Evolutionary conservation across 92 coral and sea anemone genomes (phyloP).

Genomic region (Heteractis magnifica): DNA sequence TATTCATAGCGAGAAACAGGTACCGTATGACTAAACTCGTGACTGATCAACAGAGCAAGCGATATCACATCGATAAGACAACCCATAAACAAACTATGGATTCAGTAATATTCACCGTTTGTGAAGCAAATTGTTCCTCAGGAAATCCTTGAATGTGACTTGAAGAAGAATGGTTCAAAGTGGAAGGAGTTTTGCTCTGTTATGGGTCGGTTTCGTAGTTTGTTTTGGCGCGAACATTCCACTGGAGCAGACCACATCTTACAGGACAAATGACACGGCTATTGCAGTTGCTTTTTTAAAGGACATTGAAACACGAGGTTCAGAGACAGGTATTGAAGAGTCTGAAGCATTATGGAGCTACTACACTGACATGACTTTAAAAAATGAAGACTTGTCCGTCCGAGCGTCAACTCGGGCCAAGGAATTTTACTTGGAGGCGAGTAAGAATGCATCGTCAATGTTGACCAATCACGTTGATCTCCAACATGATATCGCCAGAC

Average conservation of each 20-base stretch:
- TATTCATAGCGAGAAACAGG: neutral
- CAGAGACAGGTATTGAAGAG: conserved; percentile 42
- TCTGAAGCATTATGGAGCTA: conserved; percentile 74
- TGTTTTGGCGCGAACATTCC: neutral
- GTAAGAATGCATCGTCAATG: conserved; percentile 74
- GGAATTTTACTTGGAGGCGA: conserved; percentile 67
- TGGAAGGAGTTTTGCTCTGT: neutral
- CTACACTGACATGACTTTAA: conserved; percentile 65
- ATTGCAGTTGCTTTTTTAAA: conserved; percentile 64
- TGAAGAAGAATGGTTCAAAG: neutral
- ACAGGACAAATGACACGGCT: conserved; percentile 45
- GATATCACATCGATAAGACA: neutral
- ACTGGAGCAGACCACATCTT: neutral
- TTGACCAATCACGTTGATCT: conserved; percentile 60
- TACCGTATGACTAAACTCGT: neutral
- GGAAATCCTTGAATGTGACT: neutral
- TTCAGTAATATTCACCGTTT: neutral
- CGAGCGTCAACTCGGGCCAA: conserved; percentile 61
- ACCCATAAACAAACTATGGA: neutral
- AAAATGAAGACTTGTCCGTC: conserved; percentile 63
- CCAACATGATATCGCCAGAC: conserved; percentile 77
- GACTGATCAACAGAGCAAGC: neutral
- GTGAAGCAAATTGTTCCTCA: neutral
- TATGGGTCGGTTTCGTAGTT: neutral
- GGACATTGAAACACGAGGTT: conserved; percentile 59